A percentile compares a stretch with the other conserved stretches of the same genome.
These are phyloP conservation scores for Rhegmatorhina hoffmannsi DNA, from an alignment of 2,113 vertebrate species.

Conservation along the genomic window DNA sequence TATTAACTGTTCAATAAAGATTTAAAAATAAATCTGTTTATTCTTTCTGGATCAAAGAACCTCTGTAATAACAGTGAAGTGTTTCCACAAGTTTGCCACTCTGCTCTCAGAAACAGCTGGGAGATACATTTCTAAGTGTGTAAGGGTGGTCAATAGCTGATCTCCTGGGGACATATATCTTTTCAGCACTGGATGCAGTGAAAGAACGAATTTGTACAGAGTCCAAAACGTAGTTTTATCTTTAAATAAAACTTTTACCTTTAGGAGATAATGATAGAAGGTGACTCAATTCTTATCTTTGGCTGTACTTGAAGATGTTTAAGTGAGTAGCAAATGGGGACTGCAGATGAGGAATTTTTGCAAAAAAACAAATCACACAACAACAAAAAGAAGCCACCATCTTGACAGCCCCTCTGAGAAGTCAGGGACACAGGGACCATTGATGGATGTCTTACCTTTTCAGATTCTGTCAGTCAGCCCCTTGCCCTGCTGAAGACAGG, in stretches of 20 bases:
- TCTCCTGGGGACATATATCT: neutral
- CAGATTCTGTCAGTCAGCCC: neutral
- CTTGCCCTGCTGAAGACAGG: neutral
- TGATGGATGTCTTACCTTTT: neutral
- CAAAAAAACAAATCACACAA: neutral
- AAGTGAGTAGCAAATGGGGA: neutral
- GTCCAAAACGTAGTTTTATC: neutral
- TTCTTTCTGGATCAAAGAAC: neutral
- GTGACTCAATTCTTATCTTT: neutral
- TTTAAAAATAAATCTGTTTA: neutral
- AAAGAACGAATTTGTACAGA: neutral
- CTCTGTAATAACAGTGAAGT: neutral
- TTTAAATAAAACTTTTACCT: neutral
- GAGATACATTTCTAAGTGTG: constrained; percentile 7
- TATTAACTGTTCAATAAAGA: neutral
- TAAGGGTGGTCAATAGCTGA: neutral
- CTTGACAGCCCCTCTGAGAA: neutral
- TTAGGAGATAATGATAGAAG: neutral
- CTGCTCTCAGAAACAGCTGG: constrained; percentile 40
- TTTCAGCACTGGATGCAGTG: neutral
- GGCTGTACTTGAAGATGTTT: neutral
- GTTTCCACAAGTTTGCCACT: neutral
- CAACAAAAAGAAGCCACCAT: neutral
- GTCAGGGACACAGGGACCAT: neutral
- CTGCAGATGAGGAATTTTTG: neutral